Base-by-base conservation (phyloP, 2,888 invertebrate species). In the Dichetophora obliterata region DNA sequence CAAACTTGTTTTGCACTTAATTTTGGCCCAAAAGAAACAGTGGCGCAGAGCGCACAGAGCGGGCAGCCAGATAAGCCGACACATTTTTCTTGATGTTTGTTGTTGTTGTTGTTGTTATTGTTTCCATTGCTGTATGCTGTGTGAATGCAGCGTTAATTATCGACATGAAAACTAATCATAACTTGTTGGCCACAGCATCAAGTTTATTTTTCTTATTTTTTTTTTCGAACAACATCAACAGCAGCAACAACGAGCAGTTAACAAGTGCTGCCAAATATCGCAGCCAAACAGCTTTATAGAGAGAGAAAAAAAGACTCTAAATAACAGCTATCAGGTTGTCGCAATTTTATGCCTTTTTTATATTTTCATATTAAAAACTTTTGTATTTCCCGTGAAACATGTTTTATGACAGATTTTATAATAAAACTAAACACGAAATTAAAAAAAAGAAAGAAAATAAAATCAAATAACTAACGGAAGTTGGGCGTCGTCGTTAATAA, bases 401-500 rank as follows among this genome's bases (percentile, higher is more conserved):
- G 59, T 59, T 59, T 22, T 59, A 14, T 43, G 43, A 43, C 43
- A 43, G 43, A 43, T 43, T 43, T 43, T 43, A 43, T 43, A 11
- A 43, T 11, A 14, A 43, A 43, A 14, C 14, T 43, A 2, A 43
- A 31, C 31, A 5, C 31, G n/a, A n/a, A n/a, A n/a, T n/a, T n/a
- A n/a, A n/a, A n/a, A 31, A 31, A 31, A 31, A 31, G 5, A 31
- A 31, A 31, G 5, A 31, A 4, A 43, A 43, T 6, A 43, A 43
- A 11, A 43, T 14, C 14, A 37, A 37, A 43, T 43, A 43, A 43
- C 54, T 24, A 48, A 14, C 48, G 68, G 68, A 68, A 68, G 68
- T 68, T 68, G 68, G 68, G 34, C 50, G 68, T 11, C 68, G 63
- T 37, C 65, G 66, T 19, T 24, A 59, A n/a, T n/a, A n/a, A 24